Base-by-base conservation (phyloP, 2,113 vertebrate genomes). In the Rutilus rutilus region DNA sequence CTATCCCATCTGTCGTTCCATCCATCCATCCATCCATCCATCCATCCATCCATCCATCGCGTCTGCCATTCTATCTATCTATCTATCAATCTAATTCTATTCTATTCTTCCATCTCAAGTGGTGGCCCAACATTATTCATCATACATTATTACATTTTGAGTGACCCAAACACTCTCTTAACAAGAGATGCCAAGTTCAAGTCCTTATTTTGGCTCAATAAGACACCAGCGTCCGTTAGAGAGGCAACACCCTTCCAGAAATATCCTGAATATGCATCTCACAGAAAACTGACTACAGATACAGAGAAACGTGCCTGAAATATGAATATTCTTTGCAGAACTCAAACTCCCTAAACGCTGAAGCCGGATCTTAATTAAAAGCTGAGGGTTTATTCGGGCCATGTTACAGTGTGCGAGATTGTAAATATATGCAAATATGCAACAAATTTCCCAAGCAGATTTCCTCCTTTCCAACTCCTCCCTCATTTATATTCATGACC, bases 401-500 rank as follows among this genome's bases (percentile, higher is more conserved):
- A 23, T 21, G 33, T 45, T 74, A 74, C 42, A 74, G 71, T 75
- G 71, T 50, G n/a, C 88, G 87, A 87, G 87, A 88, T 89, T 90
- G 91, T 89, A 93, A 91, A 92, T 91, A 92, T 92, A 92, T 93
- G 91, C 87, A 93, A 93, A 93, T 93, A 91, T 91, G 89, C 91
- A 91, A 92, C 92, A 91, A 91, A 92, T 92, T 92, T 93, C 87
- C 90, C 89, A 89, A 90, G 90, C 90, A 93, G 85, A 92, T 91
- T 90, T 93, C 90, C 90, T 92, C 90, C 91, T 90, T 91, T 90
- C 57, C 21, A 30, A 76, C 81, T 60, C 92, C 90, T 92, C 90
- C 91, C 54, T 93, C 90, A 90, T 93, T 92, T 87, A 89, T 86
- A 92, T 75, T 47, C 71, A 75, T 75, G 71, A 75, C 39, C 71